Evolutionary conservation across 2,113 vertebrate genomes (phyloP).

Genomic region (Craseonycteris thonglongyai): DNA sequence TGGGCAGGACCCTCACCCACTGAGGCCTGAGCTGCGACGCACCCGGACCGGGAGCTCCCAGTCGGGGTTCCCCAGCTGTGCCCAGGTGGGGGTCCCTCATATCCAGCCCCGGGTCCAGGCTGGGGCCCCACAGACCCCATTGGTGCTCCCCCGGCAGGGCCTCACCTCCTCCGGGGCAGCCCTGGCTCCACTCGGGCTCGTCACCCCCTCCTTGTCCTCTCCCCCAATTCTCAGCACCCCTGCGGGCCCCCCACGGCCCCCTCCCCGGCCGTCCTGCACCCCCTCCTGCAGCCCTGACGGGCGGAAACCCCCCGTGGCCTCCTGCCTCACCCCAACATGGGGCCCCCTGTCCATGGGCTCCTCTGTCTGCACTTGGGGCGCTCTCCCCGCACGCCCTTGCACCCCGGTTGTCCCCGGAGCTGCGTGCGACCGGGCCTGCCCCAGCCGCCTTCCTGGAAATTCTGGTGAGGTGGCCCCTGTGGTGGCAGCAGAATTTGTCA

Average conservation of each 20-base stretch:
- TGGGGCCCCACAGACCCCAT: neutral
- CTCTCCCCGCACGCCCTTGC: neutral
- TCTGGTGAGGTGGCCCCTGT: constrained; percentile 42
- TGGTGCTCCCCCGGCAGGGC: neutral
- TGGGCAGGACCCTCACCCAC: neutral
- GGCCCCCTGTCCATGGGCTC: neutral
- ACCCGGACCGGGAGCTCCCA: neutral
- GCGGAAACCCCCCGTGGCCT: neutral
- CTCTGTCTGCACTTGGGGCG: neutral
- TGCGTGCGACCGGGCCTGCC: neutral
- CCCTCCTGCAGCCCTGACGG: neutral
- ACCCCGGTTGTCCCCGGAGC: neutral
- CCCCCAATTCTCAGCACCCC: neutral
- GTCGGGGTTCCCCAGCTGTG: neutral
- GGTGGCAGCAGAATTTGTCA: constrained; percentile 49
- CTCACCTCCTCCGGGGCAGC: neutral
- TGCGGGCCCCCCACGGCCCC: neutral
- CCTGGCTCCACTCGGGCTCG: neutral
- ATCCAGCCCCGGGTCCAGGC: neutral
- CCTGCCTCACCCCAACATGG: neutral
- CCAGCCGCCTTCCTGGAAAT: constrained; percentile 60
- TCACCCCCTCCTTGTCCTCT: neutral
- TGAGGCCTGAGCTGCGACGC: neutral
- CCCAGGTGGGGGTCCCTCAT: neutral
- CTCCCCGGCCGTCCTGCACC: neutral